These are phyloP conservation scores for Brachionus plicatilis DNA, from an alignment of 1,140 invertebrate species.

Conservation along the genomic window DNA sequence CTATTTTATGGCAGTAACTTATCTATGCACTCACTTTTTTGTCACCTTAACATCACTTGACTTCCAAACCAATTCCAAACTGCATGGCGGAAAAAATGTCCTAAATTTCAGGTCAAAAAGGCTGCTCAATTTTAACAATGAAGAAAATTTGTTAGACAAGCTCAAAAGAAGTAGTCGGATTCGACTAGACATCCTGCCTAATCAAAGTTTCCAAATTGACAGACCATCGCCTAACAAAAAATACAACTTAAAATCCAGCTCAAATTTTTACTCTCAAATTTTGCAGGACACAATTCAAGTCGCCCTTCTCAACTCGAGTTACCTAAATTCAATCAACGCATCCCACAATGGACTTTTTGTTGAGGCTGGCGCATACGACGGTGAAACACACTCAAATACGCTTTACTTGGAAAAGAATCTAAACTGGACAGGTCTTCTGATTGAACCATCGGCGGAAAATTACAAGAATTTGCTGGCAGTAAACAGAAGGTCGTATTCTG, in stretches of 20 bases:
- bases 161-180: background rate
- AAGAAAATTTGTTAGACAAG: background rate
- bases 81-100: background rate
- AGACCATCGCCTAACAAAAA: background rate
- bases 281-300: background rate
- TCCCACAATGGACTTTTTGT: constrained; percentile 54
- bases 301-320: background rate
- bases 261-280: constrained; percentile 33
- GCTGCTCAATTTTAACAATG: background rate
- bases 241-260: background rate
- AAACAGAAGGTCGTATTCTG: constrained; percentile 27
- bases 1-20: background rate
- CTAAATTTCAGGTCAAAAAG: background rate
- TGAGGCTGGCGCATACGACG: constrained; percentile 61
- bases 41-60: background rate
- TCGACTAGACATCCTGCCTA: background rate
- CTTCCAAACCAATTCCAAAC: background rate
- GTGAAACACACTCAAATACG: constrained; percentile 61
- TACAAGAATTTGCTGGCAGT: constrained; percentile 55
- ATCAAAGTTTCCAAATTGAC: background rate
- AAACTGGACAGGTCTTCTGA: constrained; percentile 67
- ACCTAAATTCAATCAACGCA: background rate
- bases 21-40: background rate
- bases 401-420: constrained; percentile 65
- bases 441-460: constrained; percentile 65